Conservation (phyloP, 64 coral and sea anemone species). For the Actinia equina region DNA sequence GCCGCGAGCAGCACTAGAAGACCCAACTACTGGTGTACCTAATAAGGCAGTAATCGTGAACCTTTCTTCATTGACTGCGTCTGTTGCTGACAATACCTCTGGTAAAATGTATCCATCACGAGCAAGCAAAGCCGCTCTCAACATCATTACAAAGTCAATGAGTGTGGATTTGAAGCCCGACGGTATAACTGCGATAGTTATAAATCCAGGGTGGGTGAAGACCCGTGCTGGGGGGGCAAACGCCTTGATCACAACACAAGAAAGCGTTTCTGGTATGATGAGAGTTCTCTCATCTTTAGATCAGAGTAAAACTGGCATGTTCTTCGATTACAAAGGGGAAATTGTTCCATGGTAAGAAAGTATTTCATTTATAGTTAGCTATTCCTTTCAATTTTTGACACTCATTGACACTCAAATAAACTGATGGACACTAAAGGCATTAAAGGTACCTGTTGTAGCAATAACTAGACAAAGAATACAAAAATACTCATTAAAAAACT, state of each 20-base stretch:
- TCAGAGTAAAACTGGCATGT: slow-evolving; percentile 12
- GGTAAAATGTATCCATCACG: neutral
- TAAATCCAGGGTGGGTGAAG: neutral
- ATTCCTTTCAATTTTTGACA: too few species aligned
- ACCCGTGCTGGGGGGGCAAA: too few species aligned
- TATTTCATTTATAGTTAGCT: too few species aligned
- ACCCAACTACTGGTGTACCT: neutral
- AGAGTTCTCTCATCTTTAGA: slow-evolving; percentile 42
- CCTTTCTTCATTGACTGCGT: too few species aligned
- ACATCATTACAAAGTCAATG: slow-evolving; percentile 33
- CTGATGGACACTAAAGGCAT: too few species aligned
- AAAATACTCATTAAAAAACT: too few species aligned
- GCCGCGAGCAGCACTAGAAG: neutral
- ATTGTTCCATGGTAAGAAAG: slow-evolving; percentile 34
- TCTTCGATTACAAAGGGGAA: slow-evolving; percentile 28
- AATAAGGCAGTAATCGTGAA: too few species aligned
- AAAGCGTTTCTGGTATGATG: slow-evolving; percentile 34
- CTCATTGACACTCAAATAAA: too few species aligned
- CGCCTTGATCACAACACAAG: neutral
- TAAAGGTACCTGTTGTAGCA: too few species aligned
- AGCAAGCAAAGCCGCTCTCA: slow-evolving; percentile 38
- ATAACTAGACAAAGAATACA: too few species aligned
- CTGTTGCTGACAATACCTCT: too few species aligned
- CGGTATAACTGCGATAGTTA: slow-evolving; percentile 18
- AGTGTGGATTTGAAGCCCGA: slow-evolving; percentile 13